Evolutionary conservation across 2,888 invertebrate species (phyloP), one percentile per base, ranked within the genome.

Genomic region (Noctua comes): DNA sequence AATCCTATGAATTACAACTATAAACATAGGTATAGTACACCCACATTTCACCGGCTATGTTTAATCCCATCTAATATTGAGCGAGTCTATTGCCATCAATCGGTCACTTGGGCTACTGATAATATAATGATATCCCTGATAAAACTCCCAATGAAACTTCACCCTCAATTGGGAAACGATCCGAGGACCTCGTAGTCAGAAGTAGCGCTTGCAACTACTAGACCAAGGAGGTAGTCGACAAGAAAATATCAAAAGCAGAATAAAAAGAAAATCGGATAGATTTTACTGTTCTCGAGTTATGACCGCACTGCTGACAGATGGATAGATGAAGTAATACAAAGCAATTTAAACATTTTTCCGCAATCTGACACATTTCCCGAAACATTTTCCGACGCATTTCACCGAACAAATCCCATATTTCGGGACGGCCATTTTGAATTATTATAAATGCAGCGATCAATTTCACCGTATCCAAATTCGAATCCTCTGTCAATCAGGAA

Each of bases 401-500:
- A 3, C 16, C 27, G 24, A 51, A 46, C 18, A 36, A 27, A 64
- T 64, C 10, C 21, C 21, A 21, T 51, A 78, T 54, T 80, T 59
- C 21, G 7, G 4, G 24, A 27, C 57, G 21, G 57, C 64, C 68
- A 82, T 81, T 85, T 65, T 73, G 68, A 59, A 68, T 65, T 31
- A 68, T 65, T 68, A 46, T 68, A 75, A 76, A 82, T 65, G 51
- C 83, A 82, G 21, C 82, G 68, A 76, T 86, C 68, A 82, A 48
- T 82, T 68, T 62, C 74, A 71, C 6, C 16, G 27, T 10, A 59
- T 66, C 59, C 54, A 46, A 82, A 68, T 72, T 64, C 48, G 21
- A 6, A 81, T 68, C 57, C 51, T 40, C 73, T 54, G 46, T 86
- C 84, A 74, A 65, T 84, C 86, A 83, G n/a, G 13, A 71, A 72